A percentile compares a stretch with the other conserved stretches of the same genome.
phyloP scores from a whole-genome alignment of 2,113 vertebrate genomes.

The Geococcyx californianus region DNA sequence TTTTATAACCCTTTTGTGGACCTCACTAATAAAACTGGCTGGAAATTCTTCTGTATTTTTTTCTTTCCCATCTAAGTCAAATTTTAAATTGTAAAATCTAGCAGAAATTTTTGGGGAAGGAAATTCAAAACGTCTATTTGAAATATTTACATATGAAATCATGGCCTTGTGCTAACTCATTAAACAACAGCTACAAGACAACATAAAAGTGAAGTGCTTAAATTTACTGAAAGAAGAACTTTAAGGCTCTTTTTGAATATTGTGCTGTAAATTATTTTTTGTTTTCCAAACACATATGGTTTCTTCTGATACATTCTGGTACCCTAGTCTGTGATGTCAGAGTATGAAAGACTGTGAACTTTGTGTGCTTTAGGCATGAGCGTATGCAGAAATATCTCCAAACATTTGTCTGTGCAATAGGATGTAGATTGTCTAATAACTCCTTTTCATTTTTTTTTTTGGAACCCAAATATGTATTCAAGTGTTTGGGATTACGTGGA shows the following conservation, averaged over 20 bases:
- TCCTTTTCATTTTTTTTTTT: not conserved
- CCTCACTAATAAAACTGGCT: not conserved
- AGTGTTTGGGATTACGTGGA: not conserved
- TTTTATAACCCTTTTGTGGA: not conserved
- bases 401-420: not conserved
- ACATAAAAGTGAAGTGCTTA: not conserved
- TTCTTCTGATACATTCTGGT: not conserved
- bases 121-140: not conserved
- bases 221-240: not conserved
- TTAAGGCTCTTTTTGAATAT: not conserved
- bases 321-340: not conserved
- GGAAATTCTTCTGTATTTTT: not conserved
- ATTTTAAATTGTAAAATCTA: not conserved
- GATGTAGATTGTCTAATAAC: not conserved
- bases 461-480: not conserved
- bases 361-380: not conserved
- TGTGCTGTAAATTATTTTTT: not conserved
- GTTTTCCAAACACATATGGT: not conserved
- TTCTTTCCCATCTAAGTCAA: not conserved
- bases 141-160: not conserved
- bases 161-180: not conserved
- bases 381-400: not conserved
- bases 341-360: not conserved
- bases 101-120: not conserved
- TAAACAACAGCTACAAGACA: not conserved